A percentile compares a stretch with the other conserved stretches of the same genome.
Evolutionary conservation across 92 coral and sea anemone species (phyloP).

Genomic region (Zoanthus solanderi): DNA sequence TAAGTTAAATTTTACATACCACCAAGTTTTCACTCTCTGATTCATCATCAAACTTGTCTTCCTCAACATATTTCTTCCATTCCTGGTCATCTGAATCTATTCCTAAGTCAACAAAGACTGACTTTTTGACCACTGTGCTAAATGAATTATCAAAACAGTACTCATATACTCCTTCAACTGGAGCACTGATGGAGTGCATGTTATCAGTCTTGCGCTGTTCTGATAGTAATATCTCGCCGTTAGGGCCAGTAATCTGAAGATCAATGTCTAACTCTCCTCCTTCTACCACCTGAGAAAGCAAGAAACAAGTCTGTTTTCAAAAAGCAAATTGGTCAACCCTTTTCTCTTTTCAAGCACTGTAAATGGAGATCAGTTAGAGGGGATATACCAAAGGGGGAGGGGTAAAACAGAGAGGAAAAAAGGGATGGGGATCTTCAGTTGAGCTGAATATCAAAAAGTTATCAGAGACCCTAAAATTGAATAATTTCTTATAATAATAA

Average conservation of each 20-base stretch:
- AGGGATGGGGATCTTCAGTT: too few species aligned
- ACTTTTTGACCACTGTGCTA: constrained; percentile 75
- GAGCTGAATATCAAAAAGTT: too few species aligned
- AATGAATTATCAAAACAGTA: constrained; percentile 89
- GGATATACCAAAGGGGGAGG: too few species aligned
- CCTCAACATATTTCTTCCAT: constrained; percentile 52
- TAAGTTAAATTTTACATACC: constrained; percentile 46
- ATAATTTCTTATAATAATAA: too few species aligned
- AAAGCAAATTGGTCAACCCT: too few species aligned
- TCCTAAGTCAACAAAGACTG: constrained; percentile 81
- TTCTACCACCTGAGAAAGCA: constrained; percentile 71
- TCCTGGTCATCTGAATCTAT: constrained; percentile 61
- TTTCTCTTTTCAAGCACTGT: too few species aligned
- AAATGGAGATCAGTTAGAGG: too few species aligned
- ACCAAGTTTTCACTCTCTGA: constrained; percentile 53
- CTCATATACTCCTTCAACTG: constrained; percentile 70
- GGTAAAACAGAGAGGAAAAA: too few species aligned
- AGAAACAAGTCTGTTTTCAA: background rate
- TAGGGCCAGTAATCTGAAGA: constrained; percentile 63
- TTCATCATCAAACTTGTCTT: constrained; percentile 62
- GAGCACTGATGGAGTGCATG: constrained; percentile 63
- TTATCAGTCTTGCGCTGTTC: constrained; percentile 78
- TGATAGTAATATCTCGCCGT: constrained; percentile 61
- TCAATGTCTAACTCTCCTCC: constrained; percentile 83
- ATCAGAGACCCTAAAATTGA: too few species aligned